Evolutionary conservation across 2,113 vertebrate genomes (phyloP), one percentile per base, ranked within the genome.

Genomic region (Narcine bancroftii): DNA sequence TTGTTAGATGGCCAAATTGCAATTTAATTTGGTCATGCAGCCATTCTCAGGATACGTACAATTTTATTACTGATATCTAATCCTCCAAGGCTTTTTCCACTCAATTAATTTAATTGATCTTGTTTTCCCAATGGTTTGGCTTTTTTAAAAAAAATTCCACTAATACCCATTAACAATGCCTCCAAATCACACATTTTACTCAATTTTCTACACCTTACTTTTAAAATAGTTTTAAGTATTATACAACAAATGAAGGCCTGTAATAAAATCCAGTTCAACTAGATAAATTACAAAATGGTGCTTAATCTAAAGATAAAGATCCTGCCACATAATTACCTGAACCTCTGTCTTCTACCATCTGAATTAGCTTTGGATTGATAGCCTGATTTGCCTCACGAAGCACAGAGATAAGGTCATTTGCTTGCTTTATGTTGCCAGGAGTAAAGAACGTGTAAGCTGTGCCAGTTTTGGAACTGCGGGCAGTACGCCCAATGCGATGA

Each of bases 401-500:
- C 95, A 99, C 98, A 97, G 98, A 97, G 96, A 99, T 97, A 96
- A 99, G 97, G 96, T 99, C 98, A 94, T 96, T 97, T 94, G 98
- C 98, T 96, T 99, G 98, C 96, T 99, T 99, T 97, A 98, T 97
- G 96, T 99, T 99, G 97, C 98, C 98, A 96, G 98, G 98, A 95
- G 98, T 99, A 97, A 99, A 99, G 97, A 99, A 99, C 94, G 98
- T 99, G 96, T 99, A 99, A 94, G 98, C 98, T 93, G 98, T 99
- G 97, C 98, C 98, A 95, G 98, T 99, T 98, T 99, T 99, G 98
- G 98, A 98, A 97, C 98, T 99, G 95, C 98, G 98, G 96, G 98
- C 98, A 94, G 98, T 99, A 95, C 98, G 97, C 97, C 98, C 98
- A 96, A 99, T 99, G 96, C 98, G 98, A 95, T 99, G 98, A 96